phyloP scores from a whole-genome alignment of 2,797 vertebrate species.

The Cephalopachus bancanus region DNA sequence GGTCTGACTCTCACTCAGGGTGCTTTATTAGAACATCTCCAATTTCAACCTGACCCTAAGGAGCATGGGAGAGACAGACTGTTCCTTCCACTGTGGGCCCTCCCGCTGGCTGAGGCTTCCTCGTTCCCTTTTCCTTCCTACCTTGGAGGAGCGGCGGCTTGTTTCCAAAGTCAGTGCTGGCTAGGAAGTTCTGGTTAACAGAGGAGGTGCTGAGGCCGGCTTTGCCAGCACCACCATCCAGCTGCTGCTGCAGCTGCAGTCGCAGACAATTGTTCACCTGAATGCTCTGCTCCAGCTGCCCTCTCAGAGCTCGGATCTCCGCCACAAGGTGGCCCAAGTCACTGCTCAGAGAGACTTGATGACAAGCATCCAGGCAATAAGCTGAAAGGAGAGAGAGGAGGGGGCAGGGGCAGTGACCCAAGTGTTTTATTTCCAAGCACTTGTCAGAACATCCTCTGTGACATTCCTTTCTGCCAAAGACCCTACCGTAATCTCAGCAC shows the following conservation, averaged over 20 bases:
- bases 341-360: constrained; percentile 73
- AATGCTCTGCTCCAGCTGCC: constrained; percentile 92
- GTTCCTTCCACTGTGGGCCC: not conserved
- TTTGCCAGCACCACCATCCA: not conserved
- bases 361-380: constrained; percentile 85
- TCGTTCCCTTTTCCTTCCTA: constrained; percentile 70
- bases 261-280: constrained; percentile 92
- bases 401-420: no score
- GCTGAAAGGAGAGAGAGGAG: constrained; percentile 82
- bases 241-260: constrained; percentile 90
- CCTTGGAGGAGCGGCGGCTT: constrained; percentile 87
- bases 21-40: accelerated
- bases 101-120: not conserved
- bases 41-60: not conserved
- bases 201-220: constrained; percentile 77
- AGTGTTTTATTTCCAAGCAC: not conserved
- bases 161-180: constrained; percentile 86
- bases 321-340: constrained; percentile 91
- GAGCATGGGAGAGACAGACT: not conserved
- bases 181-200: constrained; percentile 85
- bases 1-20: not conserved
- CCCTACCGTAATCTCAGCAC: not conserved
- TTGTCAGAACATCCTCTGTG: not conserved
- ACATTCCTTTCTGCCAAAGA: not conserved
- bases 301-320: constrained; percentile 91